Evolutionary conservation across 2,888 invertebrate species (phyloP), one percentile per base, ranked within the genome.

Genomic region (Sthenelais limicola): DNA sequence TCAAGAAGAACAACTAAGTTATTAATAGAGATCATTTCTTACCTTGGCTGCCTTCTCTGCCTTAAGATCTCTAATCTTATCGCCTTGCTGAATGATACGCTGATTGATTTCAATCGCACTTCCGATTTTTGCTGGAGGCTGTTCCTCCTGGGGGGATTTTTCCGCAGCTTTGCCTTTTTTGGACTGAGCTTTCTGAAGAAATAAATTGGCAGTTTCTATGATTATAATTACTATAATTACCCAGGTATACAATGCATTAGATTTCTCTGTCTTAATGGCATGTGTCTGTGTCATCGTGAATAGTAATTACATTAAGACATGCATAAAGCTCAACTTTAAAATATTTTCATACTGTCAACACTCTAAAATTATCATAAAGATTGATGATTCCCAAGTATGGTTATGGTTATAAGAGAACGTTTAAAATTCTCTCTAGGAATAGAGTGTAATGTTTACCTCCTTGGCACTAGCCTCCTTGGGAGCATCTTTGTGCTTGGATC

Each of bases 11-110:
- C n/a, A n/a, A n/a, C n/a, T n/a, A n/a, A n/a, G n/a, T n/a, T n/a
- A n/a, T n/a, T n/a, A n/a, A n/a, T n/a, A n/a, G n/a, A n/a, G n/a
- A n/a, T n/a, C n/a, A n/a, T n/a, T n/a, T n/a, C 12, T 15, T 26
- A 77, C 80, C 80, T 81, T 81, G 1, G 73, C 24, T 12, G 77
- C 79, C 68, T 80, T 78, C n/a, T 68, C 71, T 12, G 90, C 76
- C 86, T 94, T 94, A 43, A 92, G 86, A 68, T 91, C 88, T 12
- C 95, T 89, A 1, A 96, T 91, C 84, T 91, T 91, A 70, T 93
- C 92, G 0, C 94, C 92, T 82, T 92, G 92, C 15, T 88, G 89
- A 68, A 87, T 89, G 52, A 92, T 90, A 81, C 83, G 72, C n/a
- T 70, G 56, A 56, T 79, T 56, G 26, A 56, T 26, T 9, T 56